These are phyloP conservation scores for Drosophila melanica DNA, from an alignment of 1,140 invertebrate species.

Conservation along the genomic window DNA sequence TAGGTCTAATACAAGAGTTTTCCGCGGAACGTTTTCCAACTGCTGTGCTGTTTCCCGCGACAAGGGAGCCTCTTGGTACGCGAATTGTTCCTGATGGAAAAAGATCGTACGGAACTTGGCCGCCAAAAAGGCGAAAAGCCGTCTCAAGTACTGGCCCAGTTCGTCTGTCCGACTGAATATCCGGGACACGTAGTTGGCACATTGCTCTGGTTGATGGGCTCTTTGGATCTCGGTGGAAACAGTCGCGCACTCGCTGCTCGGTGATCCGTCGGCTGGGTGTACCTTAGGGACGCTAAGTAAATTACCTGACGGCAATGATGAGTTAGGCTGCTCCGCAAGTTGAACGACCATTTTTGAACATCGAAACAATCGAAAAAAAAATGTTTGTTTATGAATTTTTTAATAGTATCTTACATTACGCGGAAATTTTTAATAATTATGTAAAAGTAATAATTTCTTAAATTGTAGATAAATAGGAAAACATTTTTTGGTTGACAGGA, in stretches of 20 bases:
- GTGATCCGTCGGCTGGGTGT: background rate
- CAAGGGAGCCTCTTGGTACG: constrained; percentile 32
- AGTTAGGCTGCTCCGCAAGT: constrained; percentile 9
- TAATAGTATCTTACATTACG: constrained; percentile 19
- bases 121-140: constrained; percentile 4
- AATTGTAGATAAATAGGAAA: background rate
- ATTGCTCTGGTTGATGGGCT: background rate
- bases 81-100: background rate
- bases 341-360: constrained; percentile 19
- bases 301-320: constrained; percentile 7
- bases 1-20: constrained; percentile 56
- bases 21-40: constrained; percentile 24
- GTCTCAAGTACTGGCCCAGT: constrained; percentile 24
- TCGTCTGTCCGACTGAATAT: background rate
- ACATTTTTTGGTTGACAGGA: constrained; percentile 85
- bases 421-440: constrained; percentile 5
- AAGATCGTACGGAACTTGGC: constrained; percentile 1
- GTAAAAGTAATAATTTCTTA: constrained; percentile 18
- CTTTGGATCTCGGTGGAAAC: background rate
- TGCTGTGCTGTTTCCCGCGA: constrained; percentile 2
- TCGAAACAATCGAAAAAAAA: constrained; percentile 1
- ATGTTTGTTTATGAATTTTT: background rate
- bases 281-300: background rate
- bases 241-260: background rate
- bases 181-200: background rate